Conservation (phyloP, 2,113 vertebrate species). For the Tragelaphus imberbis region DNA sequence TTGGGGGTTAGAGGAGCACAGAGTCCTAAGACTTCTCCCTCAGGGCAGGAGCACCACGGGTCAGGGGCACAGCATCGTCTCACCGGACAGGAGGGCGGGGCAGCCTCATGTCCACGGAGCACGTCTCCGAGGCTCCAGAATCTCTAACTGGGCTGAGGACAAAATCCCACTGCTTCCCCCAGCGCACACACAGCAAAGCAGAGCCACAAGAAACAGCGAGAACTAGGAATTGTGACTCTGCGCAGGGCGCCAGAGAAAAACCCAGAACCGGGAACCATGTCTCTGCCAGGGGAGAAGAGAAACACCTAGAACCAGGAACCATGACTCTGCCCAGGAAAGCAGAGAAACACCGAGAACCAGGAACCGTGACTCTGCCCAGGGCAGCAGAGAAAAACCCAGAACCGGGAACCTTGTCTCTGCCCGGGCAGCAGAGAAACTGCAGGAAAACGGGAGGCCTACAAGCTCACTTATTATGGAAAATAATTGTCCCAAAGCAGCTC, state of each 20-base stretch:
- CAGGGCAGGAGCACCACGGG: fast-evolving
- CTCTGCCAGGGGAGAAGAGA: too few species aligned
- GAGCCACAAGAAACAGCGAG: neutral
- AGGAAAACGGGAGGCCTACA: fast-evolving
- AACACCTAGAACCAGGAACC: fast-evolving
- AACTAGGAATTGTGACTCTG: fast-evolving
- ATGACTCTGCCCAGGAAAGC: fast-evolving
- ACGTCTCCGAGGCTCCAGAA: neutral
- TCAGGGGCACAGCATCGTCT: fast-evolving
- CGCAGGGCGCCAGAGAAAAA: fast-evolving
- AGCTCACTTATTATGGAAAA: neutral
- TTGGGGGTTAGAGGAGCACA: fast-evolving
- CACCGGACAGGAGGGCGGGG: neutral
- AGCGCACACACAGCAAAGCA: neutral
- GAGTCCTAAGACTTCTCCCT: too few species aligned
- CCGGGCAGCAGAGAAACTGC: too few species aligned
- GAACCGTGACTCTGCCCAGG: too few species aligned
- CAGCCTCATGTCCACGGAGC: neutral
- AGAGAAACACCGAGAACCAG: fast-evolving
- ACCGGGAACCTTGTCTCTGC: too few species aligned
- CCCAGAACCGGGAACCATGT: fast-evolving
- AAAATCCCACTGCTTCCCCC: neutral
- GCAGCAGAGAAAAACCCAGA: too few species aligned
- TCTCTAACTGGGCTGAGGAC: neutral
- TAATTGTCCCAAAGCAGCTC: neutral